Conservation (phyloP, 2,888 invertebrate genomes). For the Ennomos erosarius region DNA sequence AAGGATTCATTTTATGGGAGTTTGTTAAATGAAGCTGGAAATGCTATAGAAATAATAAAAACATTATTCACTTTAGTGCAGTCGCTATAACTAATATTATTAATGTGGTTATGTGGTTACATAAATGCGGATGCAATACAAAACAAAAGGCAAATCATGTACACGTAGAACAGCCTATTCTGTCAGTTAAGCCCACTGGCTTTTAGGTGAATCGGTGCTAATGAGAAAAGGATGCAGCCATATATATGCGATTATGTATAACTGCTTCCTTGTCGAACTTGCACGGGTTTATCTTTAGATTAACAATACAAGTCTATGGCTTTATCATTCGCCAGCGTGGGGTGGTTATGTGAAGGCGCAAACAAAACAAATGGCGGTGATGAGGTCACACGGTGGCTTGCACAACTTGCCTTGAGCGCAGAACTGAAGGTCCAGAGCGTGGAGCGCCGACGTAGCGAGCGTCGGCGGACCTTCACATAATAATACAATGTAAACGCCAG, state of each 20-base stretch:
- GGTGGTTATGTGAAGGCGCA: constrained; percentile 25
- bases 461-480: constrained; percentile 76
- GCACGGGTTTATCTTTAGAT: too few species aligned
- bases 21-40: too few species aligned
- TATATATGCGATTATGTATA: too few species aligned
- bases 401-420: constrained; percentile 79
- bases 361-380: constrained; percentile 32
- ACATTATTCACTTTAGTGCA: too few species aligned
- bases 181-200: background rate
- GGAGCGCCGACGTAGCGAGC: constrained; percentile 80
- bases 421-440: constrained; percentile 80
- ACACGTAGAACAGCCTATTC: constrained; percentile 1
- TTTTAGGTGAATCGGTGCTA: too few species aligned
- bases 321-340: background rate
- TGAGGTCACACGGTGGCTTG: constrained; percentile 34
- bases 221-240: too few species aligned
- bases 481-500: constrained; percentile 46
- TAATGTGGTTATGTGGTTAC: constrained; percentile 5
- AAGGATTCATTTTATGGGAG: too few species aligned
- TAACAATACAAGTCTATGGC: too few species aligned
- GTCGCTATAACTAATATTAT: too few species aligned
- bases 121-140: constrained; percentile 11
- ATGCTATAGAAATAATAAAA: too few species aligned
- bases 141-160: constrained; percentile 12
- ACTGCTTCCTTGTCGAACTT: too few species aligned